Evolutionary conservation across 1,140 invertebrate species (phyloP), one percentile per base, ranked within the genome.

Genomic region (Harpegnathos saltator): DNA sequence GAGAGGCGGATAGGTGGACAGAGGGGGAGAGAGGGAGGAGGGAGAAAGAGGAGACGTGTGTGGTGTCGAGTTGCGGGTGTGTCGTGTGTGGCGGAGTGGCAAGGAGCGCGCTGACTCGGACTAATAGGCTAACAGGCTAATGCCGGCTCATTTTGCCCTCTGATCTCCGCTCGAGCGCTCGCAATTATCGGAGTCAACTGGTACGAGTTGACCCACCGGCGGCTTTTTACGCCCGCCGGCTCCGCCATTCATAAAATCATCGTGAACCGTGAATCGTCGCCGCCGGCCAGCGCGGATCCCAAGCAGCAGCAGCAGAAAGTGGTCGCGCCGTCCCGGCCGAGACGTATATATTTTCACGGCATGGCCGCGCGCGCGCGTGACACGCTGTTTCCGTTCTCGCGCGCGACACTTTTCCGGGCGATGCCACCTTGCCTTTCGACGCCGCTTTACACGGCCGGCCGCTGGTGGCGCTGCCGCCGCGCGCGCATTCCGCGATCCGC

Each of bases 111-210:
- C 87, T 92, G 90, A 89, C 91, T 91, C 90, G 91, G 63, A 90
- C 87, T 92, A 93, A 93, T 93, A 77, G 87, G 89, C 90, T 92
- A 93, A 92, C 90, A 87, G 89, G 92, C 91, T 92, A 92, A 92
- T 92, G 91, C 86, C 89, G 88, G 85, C 90, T 91, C 89, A 88
- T 91, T 91, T 85, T 92, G 91, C 90, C 90, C 91, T 92, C 90
- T 91, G 91, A 91, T 89, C 90, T 84, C 83, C 88, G 85, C 81
- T 83, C 73, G 78, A 83, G 83, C 82, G 73, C 86, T 87, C 83
- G 85, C 91, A 91, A 93, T 93, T 92, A 93, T 90, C 89, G 84
- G 90, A 91, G 92, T 93, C 92, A 92, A 93, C 91, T 92, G 89
- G 91, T 90, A 89, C 90, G 86, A 90, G 89, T 91, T 91, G 90